Base-by-base conservation (phyloP, 2,888 invertebrate species). In the Protonemura montana region DNA sequence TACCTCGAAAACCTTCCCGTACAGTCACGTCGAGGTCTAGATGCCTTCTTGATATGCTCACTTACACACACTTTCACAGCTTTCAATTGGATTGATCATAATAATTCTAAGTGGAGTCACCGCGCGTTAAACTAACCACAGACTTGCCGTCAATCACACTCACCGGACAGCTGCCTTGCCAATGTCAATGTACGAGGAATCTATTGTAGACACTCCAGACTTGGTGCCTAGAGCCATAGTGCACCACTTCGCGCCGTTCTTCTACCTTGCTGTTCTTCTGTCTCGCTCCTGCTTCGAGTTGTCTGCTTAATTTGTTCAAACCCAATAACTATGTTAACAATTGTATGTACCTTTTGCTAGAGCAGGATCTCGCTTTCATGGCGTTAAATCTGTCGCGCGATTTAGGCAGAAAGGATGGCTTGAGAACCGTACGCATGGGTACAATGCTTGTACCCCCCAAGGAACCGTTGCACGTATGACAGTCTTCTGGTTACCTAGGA, bases 401-500 rank as follows among this genome's bases (percentile, higher is more conserved):
- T 30, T 76, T 25, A 27, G 25, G 29, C 26, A 81, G 76, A 76
- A 83, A 82, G 6, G 76, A 85, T 85, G 85, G 84, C 86, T 86
- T 86, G 87, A 87, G 87, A 87, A 82, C 82, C 86, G 82, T 87
- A 87, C 87, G 87, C 87, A 87, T 87, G 87, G 87, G 87, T 87
- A 80, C 86, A 10, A n/a, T 59, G 13, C 27, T 78, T 29, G 42
- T 30, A 21, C 25, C 29, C 35, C 29, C 28, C 29, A 29, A 42
- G 83, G n/a, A 41, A 83, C 42, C 83, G 83, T 83, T 83, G 87
- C 86, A 87, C 87, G 76, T 90, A 91, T 90, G 92, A 92, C 92
- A 91, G 92, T 91, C 92, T 91, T 91, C 91, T 91, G 92, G 92
- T 91, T 91, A 92, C 92, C 91, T 90, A 90, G 13, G 21, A 59